Conservation (phyloP, 1,140 invertebrate species). For the Drosophila seguyi region DNA sequence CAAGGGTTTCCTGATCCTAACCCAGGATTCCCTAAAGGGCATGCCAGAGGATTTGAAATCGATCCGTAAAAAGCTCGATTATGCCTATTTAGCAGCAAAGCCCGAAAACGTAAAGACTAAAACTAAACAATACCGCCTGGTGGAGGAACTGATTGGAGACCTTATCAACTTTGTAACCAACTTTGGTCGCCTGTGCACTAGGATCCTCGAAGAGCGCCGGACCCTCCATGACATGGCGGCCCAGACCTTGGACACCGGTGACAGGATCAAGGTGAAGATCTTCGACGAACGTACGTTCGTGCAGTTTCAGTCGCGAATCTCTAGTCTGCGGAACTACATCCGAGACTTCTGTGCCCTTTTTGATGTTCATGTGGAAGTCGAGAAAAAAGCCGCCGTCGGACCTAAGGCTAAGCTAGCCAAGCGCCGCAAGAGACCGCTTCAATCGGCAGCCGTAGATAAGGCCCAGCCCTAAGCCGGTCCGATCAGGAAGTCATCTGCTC, state of each 20-base stretch:
- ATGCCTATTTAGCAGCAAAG: conserved; percentile 12
- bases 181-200: conserved; percentile 17
- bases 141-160: conserved; percentile 35
- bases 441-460: conserved; percentile 2
- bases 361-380: not conserved
- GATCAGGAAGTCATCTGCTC: conserved; percentile 53
- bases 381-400: not conserved
- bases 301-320: conserved; percentile 19
- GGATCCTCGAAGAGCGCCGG: conserved; percentile 22
- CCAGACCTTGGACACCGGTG: conserved; percentile 19
- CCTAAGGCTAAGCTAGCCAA: not conserved
- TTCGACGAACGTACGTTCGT: conserved; percentile 47
- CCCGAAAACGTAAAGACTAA: not conserved
- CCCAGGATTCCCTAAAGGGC: conserved; percentile 15
- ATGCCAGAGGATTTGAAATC: conserved; percentile 28
- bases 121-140: conserved; percentile 9
- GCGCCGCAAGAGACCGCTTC: not conserved
- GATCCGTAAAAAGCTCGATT: conserved; percentile 26
- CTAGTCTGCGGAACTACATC: conserved; percentile 10
- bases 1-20: conserved; percentile 37
- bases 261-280: conserved; percentile 36
- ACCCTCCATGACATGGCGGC: conserved; percentile 22
- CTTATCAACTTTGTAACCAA: conserved; percentile 28
- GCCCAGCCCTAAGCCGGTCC: conserved; percentile 21
- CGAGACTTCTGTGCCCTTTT: conserved; percentile 44